Evolutionary conservation across 64 coral and sea anemone genomes (phyloP).

Genomic region (Trachythela sp.): DNA sequence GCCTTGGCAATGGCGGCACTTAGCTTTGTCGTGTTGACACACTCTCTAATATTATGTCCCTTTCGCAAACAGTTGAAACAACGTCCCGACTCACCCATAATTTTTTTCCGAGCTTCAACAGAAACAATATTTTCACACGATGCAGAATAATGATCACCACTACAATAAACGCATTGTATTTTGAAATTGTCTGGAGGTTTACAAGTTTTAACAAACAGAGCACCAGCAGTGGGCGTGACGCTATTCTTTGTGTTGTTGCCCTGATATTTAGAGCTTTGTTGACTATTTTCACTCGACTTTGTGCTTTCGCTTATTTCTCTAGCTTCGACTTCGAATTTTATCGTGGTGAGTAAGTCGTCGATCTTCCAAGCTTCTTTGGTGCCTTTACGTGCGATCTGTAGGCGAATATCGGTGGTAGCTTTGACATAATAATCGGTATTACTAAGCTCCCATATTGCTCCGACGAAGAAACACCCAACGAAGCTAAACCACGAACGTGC

Average conservation of each 20-base stretch:
- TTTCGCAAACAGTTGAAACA: conserved; percentile 43
- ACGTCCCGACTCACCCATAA: neutral
- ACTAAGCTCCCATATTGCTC: neutral
- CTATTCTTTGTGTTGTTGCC: neutral
- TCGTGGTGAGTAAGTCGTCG: conserved; percentile 23
- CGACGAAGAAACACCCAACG: neutral
- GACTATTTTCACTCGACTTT: neutral
- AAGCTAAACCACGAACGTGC: neutral
- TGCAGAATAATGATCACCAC: conserved; percentile 48
- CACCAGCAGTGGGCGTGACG: conserved; percentile 2
- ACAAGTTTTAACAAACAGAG: neutral
- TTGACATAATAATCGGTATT: neutral
- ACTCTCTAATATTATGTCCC: conserved; percentile 34
- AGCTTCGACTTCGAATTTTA: conserved; percentile 37
- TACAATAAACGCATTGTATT: conserved; percentile 46
- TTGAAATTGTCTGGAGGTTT: neutral
- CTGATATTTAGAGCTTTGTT: neutral
- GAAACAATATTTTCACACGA: conserved; percentile 31
- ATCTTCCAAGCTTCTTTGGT: conserved; percentile 35
- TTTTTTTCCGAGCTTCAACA: conserved; percentile 1
- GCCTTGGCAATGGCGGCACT: conserved; percentile 50
- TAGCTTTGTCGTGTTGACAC: conserved; percentile 30
- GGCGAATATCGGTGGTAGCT: neutral
- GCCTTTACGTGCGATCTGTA: neutral
- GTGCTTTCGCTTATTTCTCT: conserved; percentile 34